phyloP scores from a whole-genome alignment of 2,797 vertebrate species.

The Acanthopagrus latus region DNA sequence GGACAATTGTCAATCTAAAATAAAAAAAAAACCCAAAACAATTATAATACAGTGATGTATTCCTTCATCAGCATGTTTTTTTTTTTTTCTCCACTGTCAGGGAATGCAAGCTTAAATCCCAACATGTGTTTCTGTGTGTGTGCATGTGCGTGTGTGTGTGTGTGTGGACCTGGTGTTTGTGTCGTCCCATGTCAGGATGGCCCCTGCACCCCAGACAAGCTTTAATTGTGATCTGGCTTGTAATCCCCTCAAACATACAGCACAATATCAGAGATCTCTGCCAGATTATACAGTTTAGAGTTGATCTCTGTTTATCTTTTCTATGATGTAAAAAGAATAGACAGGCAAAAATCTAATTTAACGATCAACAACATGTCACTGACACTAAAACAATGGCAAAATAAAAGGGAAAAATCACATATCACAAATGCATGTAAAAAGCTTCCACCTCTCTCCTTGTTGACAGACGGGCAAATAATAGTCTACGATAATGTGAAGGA shows the following conservation, averaged over 20 bases:
- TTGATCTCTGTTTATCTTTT: conserved; percentile 55
- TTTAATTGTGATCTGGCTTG: conserved; percentile 79
- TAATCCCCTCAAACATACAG: conserved; percentile 79
- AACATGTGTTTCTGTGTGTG: conserved; percentile 8
- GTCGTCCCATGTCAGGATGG: conserved; percentile 1
- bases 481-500: not conserved
- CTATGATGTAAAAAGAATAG: conserved; percentile 8
- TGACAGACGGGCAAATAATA: not conserved
- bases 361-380: not conserved
- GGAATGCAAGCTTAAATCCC: not conserved
- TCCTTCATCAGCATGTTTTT: conserved; percentile 1
- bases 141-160: not conserved
- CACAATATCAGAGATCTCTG: conserved; percentile 46
- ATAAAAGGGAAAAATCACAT: not conserved
- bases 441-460: not conserved
- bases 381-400: not conserved
- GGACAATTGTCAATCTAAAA: not conserved
- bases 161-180: conserved; percentile 25
- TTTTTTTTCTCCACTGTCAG: not conserved
- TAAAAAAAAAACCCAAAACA: too few species aligned
- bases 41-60: not conserved
- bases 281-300: conserved; percentile 66
- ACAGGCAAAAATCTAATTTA: not conserved
- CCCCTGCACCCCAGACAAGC: conserved; percentile 35
- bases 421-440: not conserved